These are phyloP conservation scores for Otus scops DNA, from an alignment of 2,797 vertebrate species.

Conservation along the genomic window DNA sequence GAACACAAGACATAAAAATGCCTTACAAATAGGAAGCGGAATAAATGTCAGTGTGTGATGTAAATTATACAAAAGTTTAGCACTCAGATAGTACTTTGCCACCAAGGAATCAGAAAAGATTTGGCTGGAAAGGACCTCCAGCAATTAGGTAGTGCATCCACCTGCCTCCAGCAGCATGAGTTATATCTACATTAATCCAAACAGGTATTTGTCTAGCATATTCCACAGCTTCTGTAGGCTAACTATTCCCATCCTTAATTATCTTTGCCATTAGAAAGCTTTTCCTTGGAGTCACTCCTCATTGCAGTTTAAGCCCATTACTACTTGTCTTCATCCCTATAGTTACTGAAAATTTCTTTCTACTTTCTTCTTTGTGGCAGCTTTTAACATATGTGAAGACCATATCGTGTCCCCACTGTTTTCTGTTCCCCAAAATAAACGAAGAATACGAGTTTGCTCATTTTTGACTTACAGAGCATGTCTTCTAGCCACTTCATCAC, in stretches of 20 bases:
- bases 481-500: neutral
- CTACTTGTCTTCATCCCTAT: neutral
- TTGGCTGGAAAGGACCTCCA: neutral
- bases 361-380: neutral
- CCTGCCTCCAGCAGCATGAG: neutral
- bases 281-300: neutral
- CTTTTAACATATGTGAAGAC: neutral
- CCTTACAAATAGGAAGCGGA: neutral
- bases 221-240: neutral
- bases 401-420: fast-evolving
- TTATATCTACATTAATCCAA: neutral
- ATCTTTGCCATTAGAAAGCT: neutral
- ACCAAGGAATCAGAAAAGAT: neutral
- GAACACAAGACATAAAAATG: neutral
- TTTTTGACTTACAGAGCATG: neutral
- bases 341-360: neutral
- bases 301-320: neutral
- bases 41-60: neutral
- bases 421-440: neutral
- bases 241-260: neutral
- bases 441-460: neutral
- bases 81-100: neutral
- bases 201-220: neutral
- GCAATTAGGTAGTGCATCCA: neutral
- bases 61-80: neutral